Conservation (phyloP, 1,140 invertebrate genomes). For the Plutomurus gul region DNA sequence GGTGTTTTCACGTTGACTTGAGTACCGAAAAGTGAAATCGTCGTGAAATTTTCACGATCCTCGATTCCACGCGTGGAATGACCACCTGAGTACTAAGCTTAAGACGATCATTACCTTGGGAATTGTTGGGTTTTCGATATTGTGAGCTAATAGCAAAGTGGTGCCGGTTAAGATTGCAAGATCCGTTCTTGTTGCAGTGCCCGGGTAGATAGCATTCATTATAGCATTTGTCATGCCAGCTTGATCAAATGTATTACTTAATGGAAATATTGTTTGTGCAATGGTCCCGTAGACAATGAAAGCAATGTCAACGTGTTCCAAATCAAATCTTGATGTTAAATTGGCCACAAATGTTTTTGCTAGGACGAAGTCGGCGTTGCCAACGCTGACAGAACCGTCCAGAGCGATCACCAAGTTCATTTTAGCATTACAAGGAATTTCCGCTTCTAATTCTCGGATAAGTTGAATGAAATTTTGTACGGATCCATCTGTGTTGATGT, state of each 20-base stretch:
- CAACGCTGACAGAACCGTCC: slow-evolving; percentile 17
- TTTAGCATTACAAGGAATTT: not conserved
- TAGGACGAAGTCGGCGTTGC: not conserved
- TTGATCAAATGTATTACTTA: not conserved
- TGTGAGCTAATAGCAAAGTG: too few relatives aligned
- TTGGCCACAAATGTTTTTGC: not conserved
- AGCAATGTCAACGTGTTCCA: not conserved
- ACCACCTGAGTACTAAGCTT: too few relatives aligned
- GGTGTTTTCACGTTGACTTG: too few relatives aligned
- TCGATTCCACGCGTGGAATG: too few relatives aligned
- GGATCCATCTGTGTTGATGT: not conserved
- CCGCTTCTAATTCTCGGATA: not conserved
- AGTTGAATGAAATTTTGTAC: not conserved
- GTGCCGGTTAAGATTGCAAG: too few relatives aligned
- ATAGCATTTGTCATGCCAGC: not conserved
- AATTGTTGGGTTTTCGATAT: too few relatives aligned
- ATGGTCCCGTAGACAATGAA: not conserved
- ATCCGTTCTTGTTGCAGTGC: too few relatives aligned
- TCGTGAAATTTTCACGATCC: too few relatives aligned
- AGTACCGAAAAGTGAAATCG: too few relatives aligned
- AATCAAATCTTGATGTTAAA: not conserved
- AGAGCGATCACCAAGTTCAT: slow-evolving; percentile 6
- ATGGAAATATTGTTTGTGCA: not conserved
- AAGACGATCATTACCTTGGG: too few relatives aligned
- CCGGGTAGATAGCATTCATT: too few relatives aligned